Evolutionary conservation across 2,797 vertebrate genomes (phyloP).

Genomic region (Masticophis lateralis): DNA sequence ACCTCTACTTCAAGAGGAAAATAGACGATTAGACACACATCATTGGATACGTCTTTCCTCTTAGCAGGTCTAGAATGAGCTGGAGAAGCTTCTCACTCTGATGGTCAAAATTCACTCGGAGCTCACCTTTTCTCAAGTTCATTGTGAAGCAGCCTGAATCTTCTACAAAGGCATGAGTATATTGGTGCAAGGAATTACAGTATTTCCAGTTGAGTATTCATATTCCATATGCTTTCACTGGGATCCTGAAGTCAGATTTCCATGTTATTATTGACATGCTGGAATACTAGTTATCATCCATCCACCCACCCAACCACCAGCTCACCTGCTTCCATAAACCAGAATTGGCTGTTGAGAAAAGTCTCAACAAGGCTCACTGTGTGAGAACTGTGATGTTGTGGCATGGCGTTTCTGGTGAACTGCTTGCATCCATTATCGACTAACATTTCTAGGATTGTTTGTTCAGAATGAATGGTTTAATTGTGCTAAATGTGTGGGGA

Average conservation of each 20-base stretch:
- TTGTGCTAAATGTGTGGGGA: constrained; percentile 39
- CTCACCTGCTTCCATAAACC: background rate
- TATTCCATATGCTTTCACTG: background rate
- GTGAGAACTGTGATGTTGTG: background rate
- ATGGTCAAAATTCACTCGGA: background rate
- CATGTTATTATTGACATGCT: background rate
- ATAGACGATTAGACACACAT: background rate
- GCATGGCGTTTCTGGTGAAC: background rate
- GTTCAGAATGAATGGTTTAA: constrained; percentile 44
- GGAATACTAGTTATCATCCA: background rate
- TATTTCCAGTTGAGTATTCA: background rate
- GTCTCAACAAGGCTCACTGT: no score
- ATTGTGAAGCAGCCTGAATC: background rate
- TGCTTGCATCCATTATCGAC: constrained; percentile 22
- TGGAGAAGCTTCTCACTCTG: background rate
- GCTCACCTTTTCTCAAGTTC: background rate
- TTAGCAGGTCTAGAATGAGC: background rate
- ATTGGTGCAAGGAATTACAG: background rate
- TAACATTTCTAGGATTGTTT: constrained; percentile 30
- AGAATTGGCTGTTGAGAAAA: background rate
- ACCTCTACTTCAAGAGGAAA: background rate
- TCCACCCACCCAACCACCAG: background rate
- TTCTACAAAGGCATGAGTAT: background rate
- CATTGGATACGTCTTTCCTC: background rate
- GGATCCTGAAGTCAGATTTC: background rate